Evolutionary conservation across 2,113 vertebrate genomes (phyloP), one percentile per base, ranked within the genome.

Genomic region (Anhinga anhinga): DNA sequence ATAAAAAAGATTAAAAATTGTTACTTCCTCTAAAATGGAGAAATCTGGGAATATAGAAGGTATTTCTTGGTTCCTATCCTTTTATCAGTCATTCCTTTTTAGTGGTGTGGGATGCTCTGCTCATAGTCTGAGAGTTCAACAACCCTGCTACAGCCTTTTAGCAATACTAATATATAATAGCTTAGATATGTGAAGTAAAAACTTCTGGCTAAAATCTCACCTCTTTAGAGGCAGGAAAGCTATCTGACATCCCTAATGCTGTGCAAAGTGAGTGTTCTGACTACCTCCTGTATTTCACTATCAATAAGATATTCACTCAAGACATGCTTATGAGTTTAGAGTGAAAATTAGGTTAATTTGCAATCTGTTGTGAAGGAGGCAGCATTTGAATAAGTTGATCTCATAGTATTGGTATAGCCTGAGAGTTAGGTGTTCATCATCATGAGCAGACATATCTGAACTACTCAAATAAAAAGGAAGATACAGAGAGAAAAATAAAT

Each of bases 401-500:
- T 49, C 20, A 15, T 32, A 66, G 4, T n/a, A 10, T 16, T 42
- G 11, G 7, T 30, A 30, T 19, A 74, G 32, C 4, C 14, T 45
- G 9, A 52, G 14, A 27, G 12, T 61, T 78, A 49, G 5, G 16
- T 53, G 30, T 3, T 6, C 15, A n/a, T 27, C 25, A 13, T 47
- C 36, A 16, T 59, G 11, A 88, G 6, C 13, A 66, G 29, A 3
- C 13, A 26, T 47, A 59, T 13, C 22, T 94, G 58, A 73, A 61
- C 2, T 67, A 38, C 19, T 44, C 10, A 50, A 50, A 63, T 21
- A 47, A 36, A 63, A 42, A 23, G 29, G 13, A 47, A 61, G 9
- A 38, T 5, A 42, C 1, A 38, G 3, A 30, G 2, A 38, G 7
- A 45, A 9, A 22, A 16, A 40, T 38, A 27, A 44, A 18, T 1